phyloP scores from a whole-genome alignment of 2,113 vertebrate species.

The Oceanodroma tethys region DNA sequence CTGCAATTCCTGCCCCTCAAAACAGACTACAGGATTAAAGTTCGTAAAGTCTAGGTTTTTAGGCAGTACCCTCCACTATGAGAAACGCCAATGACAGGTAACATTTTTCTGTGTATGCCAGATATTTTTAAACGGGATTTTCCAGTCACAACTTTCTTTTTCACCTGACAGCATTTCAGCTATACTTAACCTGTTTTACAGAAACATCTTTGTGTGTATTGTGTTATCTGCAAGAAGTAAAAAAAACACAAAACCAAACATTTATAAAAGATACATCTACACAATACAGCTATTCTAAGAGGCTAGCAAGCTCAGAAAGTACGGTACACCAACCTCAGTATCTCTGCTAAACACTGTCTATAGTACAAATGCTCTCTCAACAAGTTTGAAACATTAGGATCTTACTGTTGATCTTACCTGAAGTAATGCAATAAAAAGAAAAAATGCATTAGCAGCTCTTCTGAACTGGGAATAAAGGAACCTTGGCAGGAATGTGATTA shows the following conservation, averaged over 20 bases:
- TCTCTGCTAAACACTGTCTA: background rate
- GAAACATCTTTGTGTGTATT: background rate
- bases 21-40: background rate
- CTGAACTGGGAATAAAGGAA: constrained; percentile 99
- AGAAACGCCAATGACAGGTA: background rate
- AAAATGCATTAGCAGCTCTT: constrained; percentile 98
- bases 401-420: constrained; percentile 82
- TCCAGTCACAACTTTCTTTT: background rate
- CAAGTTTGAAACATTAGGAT: background rate
- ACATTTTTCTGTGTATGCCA: background rate
- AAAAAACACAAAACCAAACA: background rate
- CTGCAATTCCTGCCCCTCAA: background rate
- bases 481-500: constrained; percentile 95
- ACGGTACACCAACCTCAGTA: background rate
- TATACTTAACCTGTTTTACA: background rate
- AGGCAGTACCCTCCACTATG: background rate
- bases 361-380: background rate
- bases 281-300: background rate
- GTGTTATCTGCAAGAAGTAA: background rate
- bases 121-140: background rate
- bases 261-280: background rate
- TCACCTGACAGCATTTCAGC: background rate
- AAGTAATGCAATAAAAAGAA: constrained; percentile 97
- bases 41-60: background rate
- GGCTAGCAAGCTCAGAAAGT: background rate